These are phyloP conservation scores for Orthonyx spaldingii DNA, from an alignment of 2,113 vertebrate genomes.

Conservation along the genomic window DNA sequence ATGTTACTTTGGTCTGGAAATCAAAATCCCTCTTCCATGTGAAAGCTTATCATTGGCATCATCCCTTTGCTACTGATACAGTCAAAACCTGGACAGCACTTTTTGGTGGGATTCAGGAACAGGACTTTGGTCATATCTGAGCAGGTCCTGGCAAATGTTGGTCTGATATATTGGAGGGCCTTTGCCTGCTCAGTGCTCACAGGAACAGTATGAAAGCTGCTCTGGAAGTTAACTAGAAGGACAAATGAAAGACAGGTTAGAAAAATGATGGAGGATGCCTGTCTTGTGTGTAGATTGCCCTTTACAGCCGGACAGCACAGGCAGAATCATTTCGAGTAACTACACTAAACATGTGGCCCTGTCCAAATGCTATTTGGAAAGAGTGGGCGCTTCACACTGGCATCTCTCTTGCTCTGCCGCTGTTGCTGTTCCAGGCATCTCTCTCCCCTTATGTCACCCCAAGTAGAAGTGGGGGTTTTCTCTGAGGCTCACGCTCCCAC, in stretches of 20 bases:
- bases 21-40: not conserved
- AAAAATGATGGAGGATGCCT: not conserved
- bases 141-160: not conserved
- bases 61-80: not conserved
- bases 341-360: not conserved
- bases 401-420: not conserved
- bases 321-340: not conserved
- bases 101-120: not conserved
- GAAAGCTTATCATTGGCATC: not conserved
- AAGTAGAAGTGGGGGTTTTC: not conserved
- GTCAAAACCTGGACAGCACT: not conserved
- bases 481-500: not conserved
- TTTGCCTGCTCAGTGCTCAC: not conserved
- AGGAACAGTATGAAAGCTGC: not conserved
- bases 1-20: not conserved
- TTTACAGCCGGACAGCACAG: not conserved
- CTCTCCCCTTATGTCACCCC: not conserved
- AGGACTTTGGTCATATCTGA: not conserved
- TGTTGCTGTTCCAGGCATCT: not conserved
- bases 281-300: not conserved
- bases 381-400: not conserved
- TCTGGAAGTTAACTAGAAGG: not conserved
- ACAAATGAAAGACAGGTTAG: not conserved
- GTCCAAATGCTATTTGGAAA: not conserved
- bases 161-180: not conserved